These are phyloP conservation scores for Charadrius vociferus DNA, from an alignment of 2,113 vertebrate species.

Conservation along the genomic window DNA sequence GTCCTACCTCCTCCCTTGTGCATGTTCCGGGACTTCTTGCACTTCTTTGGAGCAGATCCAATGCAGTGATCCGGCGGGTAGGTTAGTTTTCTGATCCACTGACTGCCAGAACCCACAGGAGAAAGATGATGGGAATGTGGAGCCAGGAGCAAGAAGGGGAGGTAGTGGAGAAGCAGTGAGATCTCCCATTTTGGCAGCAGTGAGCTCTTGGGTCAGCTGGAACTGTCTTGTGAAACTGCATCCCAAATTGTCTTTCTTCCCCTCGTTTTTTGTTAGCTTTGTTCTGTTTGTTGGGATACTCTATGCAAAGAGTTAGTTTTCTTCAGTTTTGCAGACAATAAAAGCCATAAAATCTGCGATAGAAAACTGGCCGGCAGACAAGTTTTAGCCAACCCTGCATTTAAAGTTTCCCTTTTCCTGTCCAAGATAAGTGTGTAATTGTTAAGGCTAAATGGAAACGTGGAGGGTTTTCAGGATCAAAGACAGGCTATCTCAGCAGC, in stretches of 20 bases:
- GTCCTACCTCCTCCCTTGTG: neutral
- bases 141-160: neutral
- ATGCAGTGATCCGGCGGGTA: rapidly evolving
- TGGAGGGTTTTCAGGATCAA: constrained; percentile 1
- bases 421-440: neutral
- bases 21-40: neutral
- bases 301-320: neutral
- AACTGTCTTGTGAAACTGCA: neutral
- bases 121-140: neutral
- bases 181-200: neutral
- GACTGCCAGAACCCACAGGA: neutral
- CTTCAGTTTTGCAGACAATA: neutral
- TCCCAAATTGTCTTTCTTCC: neutral
- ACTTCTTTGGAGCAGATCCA: neutral
- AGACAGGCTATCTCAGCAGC: constrained; percentile 4
- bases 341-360: neutral
- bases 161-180: neutral
- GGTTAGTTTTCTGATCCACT: neutral
- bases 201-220: neutral
- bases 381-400: neutral
- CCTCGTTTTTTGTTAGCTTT: neutral
- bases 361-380: neutral
- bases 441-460: neutral
- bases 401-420: constrained; percentile 14
- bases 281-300: neutral